These are phyloP conservation scores for Drosophila rubida DNA, from an alignment of 2,888 invertebrate genomes.

Conservation along the genomic window DNA sequence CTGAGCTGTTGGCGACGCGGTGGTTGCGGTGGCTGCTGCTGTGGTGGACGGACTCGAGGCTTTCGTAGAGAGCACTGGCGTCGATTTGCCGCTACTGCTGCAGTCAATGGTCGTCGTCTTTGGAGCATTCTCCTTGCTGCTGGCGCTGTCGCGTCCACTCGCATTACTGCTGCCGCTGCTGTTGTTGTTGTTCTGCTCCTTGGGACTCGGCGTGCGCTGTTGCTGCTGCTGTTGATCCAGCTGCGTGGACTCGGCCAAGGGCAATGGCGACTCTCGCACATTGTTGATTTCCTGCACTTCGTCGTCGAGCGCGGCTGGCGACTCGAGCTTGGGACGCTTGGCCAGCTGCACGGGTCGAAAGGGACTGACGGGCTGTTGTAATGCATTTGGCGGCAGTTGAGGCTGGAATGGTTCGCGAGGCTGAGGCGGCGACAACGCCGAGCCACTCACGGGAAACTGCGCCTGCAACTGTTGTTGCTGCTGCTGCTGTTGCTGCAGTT, in stretches of 20 bases:
- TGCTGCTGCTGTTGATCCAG: constrained; percentile 16
- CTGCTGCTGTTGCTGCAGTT: constrained; percentile 66
- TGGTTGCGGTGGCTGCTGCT: constrained; percentile 2
- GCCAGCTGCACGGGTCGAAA: constrained; percentile 65
- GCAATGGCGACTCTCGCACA: constrained; percentile 28
- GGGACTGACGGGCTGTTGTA: constrained; percentile 63
- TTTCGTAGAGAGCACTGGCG: constrained; percentile 46
- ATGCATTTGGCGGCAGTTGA: constrained; percentile 62
- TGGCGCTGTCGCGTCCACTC: constrained; percentile 65
- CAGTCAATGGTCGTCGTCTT: constrained; percentile 41
- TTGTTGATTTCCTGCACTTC: constrained; percentile 65
- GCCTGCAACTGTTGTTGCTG: constrained; percentile 56
- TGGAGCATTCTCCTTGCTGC: constrained; percentile 69
- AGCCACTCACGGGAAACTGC: constrained; percentile 51
- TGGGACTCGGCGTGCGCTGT: constrained; percentile 29
- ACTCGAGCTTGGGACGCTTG: constrained; percentile 68
- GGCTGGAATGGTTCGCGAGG: constrained; percentile 70
- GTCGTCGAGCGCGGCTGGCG: constrained; percentile 56
- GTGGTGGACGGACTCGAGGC: constrained; percentile 41
- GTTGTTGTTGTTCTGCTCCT: constrained; percentile 65
- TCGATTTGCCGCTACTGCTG: constrained; percentile 68
- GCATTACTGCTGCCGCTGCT: constrained; percentile 55
- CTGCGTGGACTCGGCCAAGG: constrained; percentile 48
- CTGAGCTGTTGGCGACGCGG: constrained; percentile 23
- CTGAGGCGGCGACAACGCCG: constrained; percentile 29